These are phyloP conservation scores for Portunus trituberculatus DNA, from an alignment of 1,140 invertebrate genomes.

Conservation along the genomic window DNA sequence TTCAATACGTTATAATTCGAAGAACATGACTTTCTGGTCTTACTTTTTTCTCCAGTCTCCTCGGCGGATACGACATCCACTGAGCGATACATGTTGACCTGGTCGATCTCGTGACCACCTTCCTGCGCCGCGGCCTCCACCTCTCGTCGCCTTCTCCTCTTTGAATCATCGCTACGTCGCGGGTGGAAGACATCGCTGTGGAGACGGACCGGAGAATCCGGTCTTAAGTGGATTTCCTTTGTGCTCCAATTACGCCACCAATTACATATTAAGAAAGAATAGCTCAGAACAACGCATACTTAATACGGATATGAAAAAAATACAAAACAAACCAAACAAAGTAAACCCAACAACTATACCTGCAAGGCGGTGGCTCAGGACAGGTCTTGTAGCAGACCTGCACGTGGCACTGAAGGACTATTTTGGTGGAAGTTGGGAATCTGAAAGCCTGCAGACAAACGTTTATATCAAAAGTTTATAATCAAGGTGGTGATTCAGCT, in stretches of 20 bases:
- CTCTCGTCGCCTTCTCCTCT: conserved; percentile 54
- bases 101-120: conserved; percentile 49
- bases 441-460: conserved; percentile 77
- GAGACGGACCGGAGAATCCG: neutral
- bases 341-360: conserved; percentile 30
- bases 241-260: neutral
- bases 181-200: conserved; percentile 73
- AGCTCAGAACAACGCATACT: no score
- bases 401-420: conserved; percentile 77
- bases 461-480: no score
- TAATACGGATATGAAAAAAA: no score
- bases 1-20: neutral
- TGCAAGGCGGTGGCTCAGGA: conserved; percentile 74
- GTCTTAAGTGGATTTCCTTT: neutral
- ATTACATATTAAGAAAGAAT: no score
- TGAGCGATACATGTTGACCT: conserved; percentile 65
- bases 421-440: conserved; percentile 77
- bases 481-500: no score
- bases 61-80: conserved; percentile 71
- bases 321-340: no score
- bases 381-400: conserved; percentile 78
- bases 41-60: conserved; percentile 49
- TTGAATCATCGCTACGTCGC: neutral
- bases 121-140: conserved; percentile 32
- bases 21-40: neutral